Conservation (phyloP, 2,797 vertebrate species). For the Cirrhinus molitorella region DNA sequence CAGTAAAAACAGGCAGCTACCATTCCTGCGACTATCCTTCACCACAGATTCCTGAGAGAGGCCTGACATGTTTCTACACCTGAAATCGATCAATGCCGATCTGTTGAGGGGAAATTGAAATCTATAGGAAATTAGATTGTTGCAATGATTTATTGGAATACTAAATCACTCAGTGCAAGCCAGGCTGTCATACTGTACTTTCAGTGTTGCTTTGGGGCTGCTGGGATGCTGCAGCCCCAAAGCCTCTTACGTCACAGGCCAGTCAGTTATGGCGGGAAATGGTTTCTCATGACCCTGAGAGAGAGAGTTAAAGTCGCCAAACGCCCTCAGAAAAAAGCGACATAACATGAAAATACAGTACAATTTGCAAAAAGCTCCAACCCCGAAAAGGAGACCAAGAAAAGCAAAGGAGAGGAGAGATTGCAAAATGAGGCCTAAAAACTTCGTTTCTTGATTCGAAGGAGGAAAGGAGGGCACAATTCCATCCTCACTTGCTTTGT, state of each 20-base stretch:
- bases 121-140: conserved; percentile 81
- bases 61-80: conserved; percentile 76
- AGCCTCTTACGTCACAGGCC: conserved; percentile 74
- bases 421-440: conserved; percentile 47
- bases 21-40: conserved; percentile 23
- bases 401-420: conserved; percentile 17
- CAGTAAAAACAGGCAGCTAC: conserved; percentile 17
- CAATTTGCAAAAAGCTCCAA: neutral
- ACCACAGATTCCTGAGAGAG: conserved; percentile 67
- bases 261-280: conserved; percentile 66
- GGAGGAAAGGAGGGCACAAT: conserved; percentile 68
- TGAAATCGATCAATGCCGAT: conserved; percentile 81
- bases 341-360: conserved; percentile 8
- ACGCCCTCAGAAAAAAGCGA: conserved; percentile 67
- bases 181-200: conserved; percentile 65
- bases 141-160: conserved; percentile 81
- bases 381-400: neutral
- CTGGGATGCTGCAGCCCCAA: conserved; percentile 69
- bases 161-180: conserved; percentile 71
- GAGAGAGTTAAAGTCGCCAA: conserved; percentile 73
- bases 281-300: conserved; percentile 60
- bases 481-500: conserved; percentile 75
- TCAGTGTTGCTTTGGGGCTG: conserved; percentile 44
- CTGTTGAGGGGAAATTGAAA: conserved; percentile 81
- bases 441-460: conserved; percentile 57